Evolutionary conservation across 2,113 vertebrate genomes (phyloP).

Genomic region (Eulemur rufifrons): DNA sequence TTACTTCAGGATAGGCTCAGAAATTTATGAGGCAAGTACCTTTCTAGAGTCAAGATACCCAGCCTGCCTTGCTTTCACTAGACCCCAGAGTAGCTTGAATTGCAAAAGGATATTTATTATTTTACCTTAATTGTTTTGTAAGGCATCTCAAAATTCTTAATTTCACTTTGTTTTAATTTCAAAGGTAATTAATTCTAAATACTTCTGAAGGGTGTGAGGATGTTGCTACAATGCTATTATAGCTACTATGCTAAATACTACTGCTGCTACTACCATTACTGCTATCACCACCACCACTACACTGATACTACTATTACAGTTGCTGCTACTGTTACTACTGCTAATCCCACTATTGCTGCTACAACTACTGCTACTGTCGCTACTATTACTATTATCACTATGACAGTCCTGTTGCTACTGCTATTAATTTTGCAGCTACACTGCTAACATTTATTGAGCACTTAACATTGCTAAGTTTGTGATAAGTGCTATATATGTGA

Average conservation of each 20-base stretch:
- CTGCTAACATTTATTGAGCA: not conserved
- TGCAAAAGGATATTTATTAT: not conserved
- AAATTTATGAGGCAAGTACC: not conserved
- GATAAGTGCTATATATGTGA: not conserved
- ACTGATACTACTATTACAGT: not conserved
- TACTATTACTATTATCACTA: not conserved
- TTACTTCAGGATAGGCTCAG: slow-evolving; percentile 30
- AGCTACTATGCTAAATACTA: not conserved
- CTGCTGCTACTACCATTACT: not conserved
- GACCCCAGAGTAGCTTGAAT: not conserved
- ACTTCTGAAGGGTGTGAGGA: not conserved
- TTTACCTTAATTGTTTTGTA: not conserved
- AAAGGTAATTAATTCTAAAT: not conserved
- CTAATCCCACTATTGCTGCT: too few relatives aligned
- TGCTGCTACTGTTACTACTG: not conserved
- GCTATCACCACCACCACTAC: too few relatives aligned
- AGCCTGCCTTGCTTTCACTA: not conserved
- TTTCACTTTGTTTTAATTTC: not conserved
- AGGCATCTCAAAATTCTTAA: not conserved
- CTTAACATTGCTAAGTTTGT: not conserved
- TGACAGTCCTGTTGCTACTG: not conserved
- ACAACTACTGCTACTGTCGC: not conserved
- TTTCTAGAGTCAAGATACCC: not conserved
- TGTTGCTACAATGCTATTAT: not conserved
- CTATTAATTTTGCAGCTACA: not conserved